A percentile compares a stretch with the other conserved stretches of the same genome.
Conservation (phyloP, 64 coral and sea anemone genomes). For the Montipora capricornis region DNA sequence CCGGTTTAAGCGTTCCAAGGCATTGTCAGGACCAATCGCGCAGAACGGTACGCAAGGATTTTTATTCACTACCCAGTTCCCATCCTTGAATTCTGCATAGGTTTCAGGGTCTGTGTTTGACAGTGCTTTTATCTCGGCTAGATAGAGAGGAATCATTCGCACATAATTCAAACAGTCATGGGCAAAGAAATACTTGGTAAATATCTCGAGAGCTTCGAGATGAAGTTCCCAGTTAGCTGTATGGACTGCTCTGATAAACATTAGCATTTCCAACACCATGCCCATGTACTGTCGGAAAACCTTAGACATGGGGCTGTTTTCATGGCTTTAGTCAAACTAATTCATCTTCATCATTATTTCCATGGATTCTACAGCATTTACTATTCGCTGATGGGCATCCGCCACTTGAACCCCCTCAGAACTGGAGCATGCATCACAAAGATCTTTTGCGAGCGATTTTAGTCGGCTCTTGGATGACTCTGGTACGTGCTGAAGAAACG, state of each 20-base stretch:
- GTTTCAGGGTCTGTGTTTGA: not conserved
- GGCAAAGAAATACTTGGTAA: constrained; percentile 30
- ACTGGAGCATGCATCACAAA: constrained; percentile 35
- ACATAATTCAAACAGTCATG: constrained; percentile 32
- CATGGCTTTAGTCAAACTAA: not conserved
- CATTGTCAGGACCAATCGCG: constrained; percentile 36
- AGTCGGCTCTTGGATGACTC: constrained; percentile 23
- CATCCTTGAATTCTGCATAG: not conserved
- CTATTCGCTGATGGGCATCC: not conserved
- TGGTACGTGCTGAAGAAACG: constrained; percentile 8
- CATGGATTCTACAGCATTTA: not conserved
- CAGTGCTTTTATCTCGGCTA: constrained; percentile 8
- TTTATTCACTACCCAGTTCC: constrained; percentile 55
- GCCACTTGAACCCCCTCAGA: not conserved
- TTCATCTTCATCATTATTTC: not conserved
- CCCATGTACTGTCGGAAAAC: not conserved
- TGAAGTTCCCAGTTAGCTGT: constrained; percentile 11
- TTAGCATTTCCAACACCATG: constrained; percentile 25
- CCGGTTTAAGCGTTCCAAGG: constrained; percentile 6
- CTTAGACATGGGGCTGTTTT: not conserved
- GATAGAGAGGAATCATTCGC: constrained; percentile 23
- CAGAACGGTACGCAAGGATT: constrained; percentile 23
- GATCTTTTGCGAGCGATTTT: constrained; percentile 12
- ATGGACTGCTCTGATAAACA: constrained; percentile 1
- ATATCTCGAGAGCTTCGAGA: not conserved